phyloP scores from a whole-genome alignment of 2,797 vertebrate genomes.

The Malurus leucopterus region DNA sequence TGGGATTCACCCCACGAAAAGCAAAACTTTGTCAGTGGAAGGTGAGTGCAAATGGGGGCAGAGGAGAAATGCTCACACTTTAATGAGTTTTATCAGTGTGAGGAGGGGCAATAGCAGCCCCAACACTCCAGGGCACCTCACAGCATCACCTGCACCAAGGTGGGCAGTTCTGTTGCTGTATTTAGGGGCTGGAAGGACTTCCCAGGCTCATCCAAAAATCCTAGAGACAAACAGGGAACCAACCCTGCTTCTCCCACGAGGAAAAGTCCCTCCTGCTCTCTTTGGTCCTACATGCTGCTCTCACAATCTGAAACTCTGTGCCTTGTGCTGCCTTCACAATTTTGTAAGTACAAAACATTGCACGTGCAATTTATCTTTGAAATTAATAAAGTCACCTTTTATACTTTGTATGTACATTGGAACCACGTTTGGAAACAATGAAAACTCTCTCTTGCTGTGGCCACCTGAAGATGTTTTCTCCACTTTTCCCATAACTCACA shows the following conservation, averaged over 20 bases:
- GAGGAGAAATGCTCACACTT: not conserved
- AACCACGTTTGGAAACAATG: not conserved
- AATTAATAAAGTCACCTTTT: not conserved
- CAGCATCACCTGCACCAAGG: not conserved
- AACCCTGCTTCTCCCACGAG: not conserved
- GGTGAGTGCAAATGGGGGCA: not conserved
- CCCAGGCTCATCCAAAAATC: not conserved
- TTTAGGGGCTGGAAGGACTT: not conserved
- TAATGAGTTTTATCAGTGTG: not conserved
- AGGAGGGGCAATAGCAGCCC: not conserved
- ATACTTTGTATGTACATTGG: too few species aligned
- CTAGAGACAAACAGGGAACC: not conserved
- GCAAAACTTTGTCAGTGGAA: not conserved
- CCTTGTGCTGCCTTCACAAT: not conserved
- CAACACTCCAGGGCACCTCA: not conserved
- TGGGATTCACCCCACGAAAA: not conserved
- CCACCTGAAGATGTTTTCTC: rapidly evolving
- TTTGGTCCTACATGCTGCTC: not conserved
- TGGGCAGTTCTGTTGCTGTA: not conserved
- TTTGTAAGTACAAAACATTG: not conserved
- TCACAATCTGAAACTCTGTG: not conserved
- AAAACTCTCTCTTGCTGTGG: not conserved
- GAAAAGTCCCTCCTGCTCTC: not conserved
- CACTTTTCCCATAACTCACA: not conserved
- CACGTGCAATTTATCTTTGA: not conserved